Percentiles rank a stretch among this genome's conserved stretches.
Evolutionary conservation across 1,140 invertebrate species (phyloP).

Genomic region (Diachasmimorpha longicaudata): DNA sequence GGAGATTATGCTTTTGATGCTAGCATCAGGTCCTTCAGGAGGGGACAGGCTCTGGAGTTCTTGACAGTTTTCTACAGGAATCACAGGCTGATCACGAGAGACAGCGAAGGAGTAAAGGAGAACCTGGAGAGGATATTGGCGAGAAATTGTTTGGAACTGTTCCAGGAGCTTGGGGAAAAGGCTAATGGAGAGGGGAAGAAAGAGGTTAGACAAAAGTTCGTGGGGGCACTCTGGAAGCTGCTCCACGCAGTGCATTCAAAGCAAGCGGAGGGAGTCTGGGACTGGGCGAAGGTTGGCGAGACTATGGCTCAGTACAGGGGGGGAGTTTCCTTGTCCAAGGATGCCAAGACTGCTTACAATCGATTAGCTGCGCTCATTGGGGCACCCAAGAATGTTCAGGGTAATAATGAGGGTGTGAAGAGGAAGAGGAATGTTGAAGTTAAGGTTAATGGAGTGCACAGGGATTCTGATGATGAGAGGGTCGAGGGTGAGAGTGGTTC

Average conservation of each 20-base stretch:
- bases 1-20: conserved; percentile 68
- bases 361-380: conserved; percentile 56
- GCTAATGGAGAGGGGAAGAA: conserved; percentile 34
- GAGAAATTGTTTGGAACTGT: conserved; percentile 47
- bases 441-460: conserved; percentile 6
- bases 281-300: conserved; percentile 56
- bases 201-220: conserved; percentile 58
- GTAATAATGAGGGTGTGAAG: conserved; percentile 13
- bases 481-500: conserved; percentile 29
- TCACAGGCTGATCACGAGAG: conserved; percentile 52
- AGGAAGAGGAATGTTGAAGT: conserved; percentile 11
- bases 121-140: conserved; percentile 53
- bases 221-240: conserved; percentile 55
- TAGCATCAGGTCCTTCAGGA: conserved; percentile 68
- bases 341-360: conserved; percentile 60
- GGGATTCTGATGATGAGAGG: conserved; percentile 19
- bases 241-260: conserved; percentile 49
- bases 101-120: conserved; percentile 38
- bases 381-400: conserved; percentile 39
- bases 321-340: conserved; percentile 49
- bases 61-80: conserved; percentile 68
- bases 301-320: conserved; percentile 49
- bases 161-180: conserved; percentile 34
- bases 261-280: conserved; percentile 50
- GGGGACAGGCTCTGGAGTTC: conserved; percentile 70